Evolutionary conservation across 1,140 invertebrate species (phyloP).

Genomic region (Rhynchophorus ferrugineus): DNA sequence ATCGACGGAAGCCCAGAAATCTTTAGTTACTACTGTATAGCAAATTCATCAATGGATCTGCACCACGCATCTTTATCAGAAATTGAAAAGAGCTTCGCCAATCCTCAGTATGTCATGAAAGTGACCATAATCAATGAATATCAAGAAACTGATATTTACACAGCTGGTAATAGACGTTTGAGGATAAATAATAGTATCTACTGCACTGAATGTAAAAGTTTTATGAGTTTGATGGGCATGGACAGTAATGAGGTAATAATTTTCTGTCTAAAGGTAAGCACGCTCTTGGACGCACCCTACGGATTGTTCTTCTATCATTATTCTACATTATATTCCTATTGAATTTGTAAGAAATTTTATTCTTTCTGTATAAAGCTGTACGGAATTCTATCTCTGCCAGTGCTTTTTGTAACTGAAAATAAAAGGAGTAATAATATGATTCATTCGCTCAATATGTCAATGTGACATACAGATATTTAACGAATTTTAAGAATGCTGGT

Average conservation of each 20-base stretch:
- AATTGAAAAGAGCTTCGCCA: constrained; percentile 10
- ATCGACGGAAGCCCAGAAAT: not conserved
- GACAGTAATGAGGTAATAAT: constrained; percentile 11
- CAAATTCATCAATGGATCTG: not conserved
- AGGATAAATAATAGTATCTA: constrained; percentile 8
- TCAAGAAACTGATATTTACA: not conserved
- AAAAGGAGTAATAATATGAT: too few relatives aligned
- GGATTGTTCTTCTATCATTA: not conserved
- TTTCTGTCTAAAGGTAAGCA: not conserved
- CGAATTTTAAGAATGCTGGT: too few relatives aligned
- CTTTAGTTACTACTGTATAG: constrained; percentile 5
- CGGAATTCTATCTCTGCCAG: too few relatives aligned
- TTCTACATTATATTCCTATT: not conserved
- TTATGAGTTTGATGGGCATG: too few relatives aligned
- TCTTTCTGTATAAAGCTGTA: too few relatives aligned
- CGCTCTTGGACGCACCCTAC: not conserved
- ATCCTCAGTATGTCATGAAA: constrained; percentile 11
- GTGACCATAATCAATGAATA: not conserved
- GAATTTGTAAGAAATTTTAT: too few relatives aligned
- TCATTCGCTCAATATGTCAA: too few relatives aligned
- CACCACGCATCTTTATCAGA: constrained; percentile 4
- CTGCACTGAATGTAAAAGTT: constrained; percentile 15
- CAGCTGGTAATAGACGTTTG: constrained; percentile 8
- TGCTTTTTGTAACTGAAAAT: constrained; percentile 4
- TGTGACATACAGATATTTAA: too few relatives aligned